A percentile compares a stretch with the other conserved stretches of the same genome.
Conservation (phyloP, 2,797 vertebrate genomes). For the Halcyon chelicuti region DNA sequence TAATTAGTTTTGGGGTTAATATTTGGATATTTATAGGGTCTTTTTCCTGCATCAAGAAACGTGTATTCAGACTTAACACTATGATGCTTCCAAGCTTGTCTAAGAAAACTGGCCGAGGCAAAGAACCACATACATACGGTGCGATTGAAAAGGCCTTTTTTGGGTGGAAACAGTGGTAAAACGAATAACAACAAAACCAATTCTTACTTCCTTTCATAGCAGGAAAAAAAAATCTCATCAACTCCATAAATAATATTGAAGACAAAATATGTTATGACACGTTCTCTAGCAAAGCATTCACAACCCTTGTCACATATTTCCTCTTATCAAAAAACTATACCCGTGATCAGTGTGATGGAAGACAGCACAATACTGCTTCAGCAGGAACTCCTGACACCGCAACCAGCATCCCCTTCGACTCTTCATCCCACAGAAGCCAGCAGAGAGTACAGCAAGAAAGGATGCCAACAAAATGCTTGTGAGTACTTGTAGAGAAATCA, state of each 20-base stretch:
- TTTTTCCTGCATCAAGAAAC: not conserved
- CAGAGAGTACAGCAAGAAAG: not conserved
- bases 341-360: not conserved
- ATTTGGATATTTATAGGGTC: not conserved
- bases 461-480: not conserved
- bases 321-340: not conserved
- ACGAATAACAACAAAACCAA: not conserved
- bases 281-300: not conserved
- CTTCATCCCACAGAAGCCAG: not conserved
- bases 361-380: not conserved
- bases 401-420: not conserved
- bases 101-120: not conserved
- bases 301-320: not conserved
- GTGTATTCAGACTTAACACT: not conserved
- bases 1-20: slow-evolving; percentile 1
- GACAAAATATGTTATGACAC: not conserved
- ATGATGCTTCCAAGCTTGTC: not conserved
- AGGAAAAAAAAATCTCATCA: not conserved
- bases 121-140: not conserved
- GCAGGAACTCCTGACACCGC: not conserved
- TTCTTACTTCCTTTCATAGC: not conserved
- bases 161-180: not conserved
- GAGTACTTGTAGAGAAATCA: not conserved
- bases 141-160: not conserved
- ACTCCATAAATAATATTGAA: not conserved